Percentiles rank a stretch among this genome's conserved stretches.
Conservation (phyloP, 2,113 vertebrate genomes). For the Ailuropoda melanoleuca region DNA sequence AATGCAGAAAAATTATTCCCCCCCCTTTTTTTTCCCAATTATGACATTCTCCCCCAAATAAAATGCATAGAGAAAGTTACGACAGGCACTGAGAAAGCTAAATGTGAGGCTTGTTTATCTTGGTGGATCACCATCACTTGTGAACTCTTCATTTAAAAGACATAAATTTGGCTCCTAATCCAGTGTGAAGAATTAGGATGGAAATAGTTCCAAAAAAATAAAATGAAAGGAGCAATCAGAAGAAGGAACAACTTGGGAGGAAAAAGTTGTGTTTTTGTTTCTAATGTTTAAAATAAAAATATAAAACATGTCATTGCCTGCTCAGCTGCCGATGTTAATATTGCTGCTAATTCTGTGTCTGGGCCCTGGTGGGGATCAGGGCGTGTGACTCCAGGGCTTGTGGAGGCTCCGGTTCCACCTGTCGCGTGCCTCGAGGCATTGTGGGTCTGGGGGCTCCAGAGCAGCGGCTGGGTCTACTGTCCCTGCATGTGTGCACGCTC, state of each 20-base stretch:
- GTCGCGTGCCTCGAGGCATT: no score
- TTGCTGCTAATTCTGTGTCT: neutral
- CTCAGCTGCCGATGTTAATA: neutral
- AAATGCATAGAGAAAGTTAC: neutral
- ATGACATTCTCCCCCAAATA: neutral
- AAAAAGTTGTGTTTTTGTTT: neutral
- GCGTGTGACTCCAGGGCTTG: neutral
- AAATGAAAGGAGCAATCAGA: neutral
- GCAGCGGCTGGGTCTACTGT: neutral
- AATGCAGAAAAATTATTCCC: neutral
- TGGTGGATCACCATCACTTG: neutral
- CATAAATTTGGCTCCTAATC: slow-evolving; percentile 35
- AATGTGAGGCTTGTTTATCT: slow-evolving; percentile 2
- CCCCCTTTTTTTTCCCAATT: neutral
- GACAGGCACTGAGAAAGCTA: neutral
- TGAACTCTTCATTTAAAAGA: slow-evolving; percentile 42
- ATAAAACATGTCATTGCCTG: neutral
- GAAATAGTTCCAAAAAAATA: slow-evolving; percentile 25
- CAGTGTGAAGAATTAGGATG: slow-evolving; percentile 25
- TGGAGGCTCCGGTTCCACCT: neutral
- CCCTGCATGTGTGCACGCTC: rapidly evolving
- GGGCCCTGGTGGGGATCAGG: neutral
- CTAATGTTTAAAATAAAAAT: slow-evolving; percentile 42
- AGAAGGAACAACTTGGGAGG: neutral
- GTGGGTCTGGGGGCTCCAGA: neutral